Percentiles rank a stretch among this genome's conserved stretches.
phyloP scores from a whole-genome alignment of 1,140 invertebrate species.

The Danaus melanippus region DNA sequence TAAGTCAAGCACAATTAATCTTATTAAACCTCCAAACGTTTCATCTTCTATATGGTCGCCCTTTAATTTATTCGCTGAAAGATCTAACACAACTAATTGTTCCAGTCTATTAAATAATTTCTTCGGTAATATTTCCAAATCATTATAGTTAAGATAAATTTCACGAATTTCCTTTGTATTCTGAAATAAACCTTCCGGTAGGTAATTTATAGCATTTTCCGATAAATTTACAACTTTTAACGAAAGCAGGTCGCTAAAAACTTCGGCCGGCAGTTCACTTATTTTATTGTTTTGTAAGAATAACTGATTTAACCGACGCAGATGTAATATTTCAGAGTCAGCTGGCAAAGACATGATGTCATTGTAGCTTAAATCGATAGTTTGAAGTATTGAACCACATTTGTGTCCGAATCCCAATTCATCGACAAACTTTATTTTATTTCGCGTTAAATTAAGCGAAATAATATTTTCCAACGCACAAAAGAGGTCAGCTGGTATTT shows the following conservation, averaged over 20 bases:
- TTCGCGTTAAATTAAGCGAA: slow-evolving; percentile 82
- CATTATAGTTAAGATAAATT: slow-evolving; percentile 82
- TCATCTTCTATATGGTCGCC: slow-evolving; percentile 78
- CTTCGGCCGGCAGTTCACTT: slow-evolving; percentile 76
- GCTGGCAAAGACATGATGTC: slow-evolving; percentile 78
- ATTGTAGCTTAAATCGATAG: slow-evolving; percentile 82
- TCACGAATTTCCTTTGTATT: slow-evolving; percentile 80
- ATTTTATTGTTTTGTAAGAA: slow-evolving; percentile 84
- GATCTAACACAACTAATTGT: slow-evolving; percentile 79
- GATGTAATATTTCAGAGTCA: slow-evolving; percentile 77
- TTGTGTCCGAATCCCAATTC: slow-evolving; percentile 77
- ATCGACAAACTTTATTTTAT: slow-evolving; percentile 79
- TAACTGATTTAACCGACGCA: slow-evolving; percentile 80
- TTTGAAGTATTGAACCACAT: slow-evolving; percentile 74
- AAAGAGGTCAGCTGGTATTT: slow-evolving; percentile 79
- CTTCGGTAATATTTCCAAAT: slow-evolving; percentile 79
- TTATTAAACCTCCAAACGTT: slow-evolving; percentile 79
- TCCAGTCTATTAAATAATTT: slow-evolving; percentile 79
- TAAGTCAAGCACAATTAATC: slow-evolving; percentile 79
- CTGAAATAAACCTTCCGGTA: slow-evolving; percentile 81
- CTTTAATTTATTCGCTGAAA: slow-evolving; percentile 81
- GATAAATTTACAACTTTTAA: slow-evolving; percentile 84
- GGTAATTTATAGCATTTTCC: slow-evolving; percentile 79
- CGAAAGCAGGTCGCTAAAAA: slow-evolving; percentile 78
- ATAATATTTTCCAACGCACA: slow-evolving; percentile 82